Conservation (phyloP, 1,140 invertebrate genomes). For the Subanguina moxae region DNA sequence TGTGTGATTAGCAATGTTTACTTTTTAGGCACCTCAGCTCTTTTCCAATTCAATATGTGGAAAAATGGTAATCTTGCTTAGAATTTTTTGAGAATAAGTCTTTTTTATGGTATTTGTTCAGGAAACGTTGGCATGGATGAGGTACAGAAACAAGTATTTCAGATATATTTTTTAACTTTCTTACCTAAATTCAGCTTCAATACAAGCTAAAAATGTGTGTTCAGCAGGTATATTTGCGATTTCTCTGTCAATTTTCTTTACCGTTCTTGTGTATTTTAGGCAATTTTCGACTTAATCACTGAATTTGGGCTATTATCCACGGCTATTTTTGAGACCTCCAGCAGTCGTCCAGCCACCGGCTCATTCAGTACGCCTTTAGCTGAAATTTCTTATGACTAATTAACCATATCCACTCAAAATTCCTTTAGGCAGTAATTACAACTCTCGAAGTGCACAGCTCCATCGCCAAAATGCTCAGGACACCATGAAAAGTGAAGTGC, state of each 20-base stretch:
- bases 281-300: conserved; percentile 40
- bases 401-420: too few species aligned
- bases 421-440: too few species aligned
- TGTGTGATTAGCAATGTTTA: background rate
- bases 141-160: too few species aligned
- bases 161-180: too few species aligned
- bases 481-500: background rate
- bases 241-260: too few species aligned
- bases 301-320: conserved; percentile 42
- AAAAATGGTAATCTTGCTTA: conserved; percentile 21
- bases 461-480: conserved; percentile 12
- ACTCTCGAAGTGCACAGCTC: background rate
- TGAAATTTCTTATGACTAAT: background rate
- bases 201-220: conserved; percentile 25
- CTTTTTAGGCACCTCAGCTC: conserved; percentile 29
- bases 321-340: conserved; percentile 31
- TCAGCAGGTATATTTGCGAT: conserved; percentile 28
- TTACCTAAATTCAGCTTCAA: conserved; percentile 6
- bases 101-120: too few species aligned
- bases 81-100: too few species aligned
- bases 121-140: conserved; percentile 42
- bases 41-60: conserved; percentile 43
- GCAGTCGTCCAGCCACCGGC: conserved; percentile 7
- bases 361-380: conserved; percentile 18
- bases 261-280: conserved; percentile 11